Evolutionary conservation across 2,113 vertebrate species (phyloP).

Genomic region (Choloepus hoffmanni): DNA sequence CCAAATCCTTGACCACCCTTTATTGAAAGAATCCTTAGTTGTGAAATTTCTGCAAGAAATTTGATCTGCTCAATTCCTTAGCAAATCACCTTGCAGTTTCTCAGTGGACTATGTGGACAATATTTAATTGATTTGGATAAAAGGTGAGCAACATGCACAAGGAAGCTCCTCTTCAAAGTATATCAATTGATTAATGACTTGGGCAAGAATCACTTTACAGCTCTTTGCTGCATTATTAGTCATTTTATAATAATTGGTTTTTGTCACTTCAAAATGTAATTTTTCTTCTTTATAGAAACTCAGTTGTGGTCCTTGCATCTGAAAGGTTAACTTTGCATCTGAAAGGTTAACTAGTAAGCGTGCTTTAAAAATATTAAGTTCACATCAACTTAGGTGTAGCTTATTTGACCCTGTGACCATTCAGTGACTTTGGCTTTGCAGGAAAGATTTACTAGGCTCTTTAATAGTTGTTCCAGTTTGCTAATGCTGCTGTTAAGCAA

Average conservation of each 20-base stretch:
- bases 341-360: neutral
- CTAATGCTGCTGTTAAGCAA: too few species aligned
- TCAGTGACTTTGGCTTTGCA: slow-evolving; percentile 15
- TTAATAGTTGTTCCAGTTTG: neutral
- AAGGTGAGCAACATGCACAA: slow-evolving; percentile 46
- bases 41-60: slow-evolving; percentile 63
- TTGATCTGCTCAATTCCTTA: slow-evolving; percentile 33
- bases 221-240: slow-evolving; percentile 62
- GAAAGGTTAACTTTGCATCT: too few species aligned
- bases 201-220: neutral
- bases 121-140: slow-evolving; percentile 74
- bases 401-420: neutral
- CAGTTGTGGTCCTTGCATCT: neutral
- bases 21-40: slow-evolving; percentile 8
- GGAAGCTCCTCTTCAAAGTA: slow-evolving; percentile 46
- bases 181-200: slow-evolving; percentile 69
- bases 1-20: neutral
- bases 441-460: neutral
- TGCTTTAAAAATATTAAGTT: neutral
- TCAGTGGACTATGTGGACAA: slow-evolving; percentile 24
- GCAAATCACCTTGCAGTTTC: slow-evolving; percentile 57
- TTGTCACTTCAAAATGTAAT: slow-evolving; percentile 42
- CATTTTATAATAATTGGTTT: slow-evolving; percentile 51
- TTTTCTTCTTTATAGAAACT: slow-evolving; percentile 48
- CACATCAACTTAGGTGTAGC: neutral